A percentile compares a stretch with the other conserved stretches of the same genome.
Evolutionary conservation across 2,113 vertebrate species (phyloP).

Genomic region (Lasiurus borealis): DNA sequence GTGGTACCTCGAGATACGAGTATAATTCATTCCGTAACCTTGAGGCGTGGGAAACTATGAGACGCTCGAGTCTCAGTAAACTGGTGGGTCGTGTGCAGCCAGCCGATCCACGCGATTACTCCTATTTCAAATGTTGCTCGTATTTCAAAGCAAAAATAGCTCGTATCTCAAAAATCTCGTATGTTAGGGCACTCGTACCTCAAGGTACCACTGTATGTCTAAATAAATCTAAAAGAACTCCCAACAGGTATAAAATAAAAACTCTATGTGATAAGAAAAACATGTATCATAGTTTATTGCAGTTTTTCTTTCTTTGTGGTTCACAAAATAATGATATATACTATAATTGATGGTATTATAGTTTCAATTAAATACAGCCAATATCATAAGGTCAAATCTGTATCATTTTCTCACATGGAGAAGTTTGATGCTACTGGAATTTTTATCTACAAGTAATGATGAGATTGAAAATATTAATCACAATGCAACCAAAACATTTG

Average conservation of each 20-base stretch:
- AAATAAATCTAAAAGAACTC: constrained; percentile 4
- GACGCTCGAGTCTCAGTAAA: too few species aligned
- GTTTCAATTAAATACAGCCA: constrained; percentile 27
- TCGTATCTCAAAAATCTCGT: too few species aligned
- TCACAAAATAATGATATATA: background rate
- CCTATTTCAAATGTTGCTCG: too few species aligned
- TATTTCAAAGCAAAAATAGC: too few species aligned
- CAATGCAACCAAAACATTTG: constrained; percentile 48
- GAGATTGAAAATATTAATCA: background rate
- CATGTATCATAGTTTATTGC: background rate
- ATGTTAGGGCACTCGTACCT: too few species aligned
- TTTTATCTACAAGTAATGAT: constrained; percentile 31
- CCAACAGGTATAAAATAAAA: constrained; percentile 42
- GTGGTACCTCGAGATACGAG: too few species aligned
- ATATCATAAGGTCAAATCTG: background rate
- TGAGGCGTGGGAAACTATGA: too few species aligned
- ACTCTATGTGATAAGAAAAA: constrained; percentile 11
- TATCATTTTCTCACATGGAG: background rate
- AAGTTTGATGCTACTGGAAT: background rate
- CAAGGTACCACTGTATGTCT: too few species aligned
- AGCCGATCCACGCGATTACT: too few species aligned
- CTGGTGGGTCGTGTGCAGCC: too few species aligned
- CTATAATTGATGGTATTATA: background rate
- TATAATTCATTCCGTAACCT: too few species aligned
- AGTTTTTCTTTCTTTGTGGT: constrained; percentile 14